Base-by-base conservation (phyloP, 1,140 invertebrate genomes). In the Micrasema longulum region DNA sequence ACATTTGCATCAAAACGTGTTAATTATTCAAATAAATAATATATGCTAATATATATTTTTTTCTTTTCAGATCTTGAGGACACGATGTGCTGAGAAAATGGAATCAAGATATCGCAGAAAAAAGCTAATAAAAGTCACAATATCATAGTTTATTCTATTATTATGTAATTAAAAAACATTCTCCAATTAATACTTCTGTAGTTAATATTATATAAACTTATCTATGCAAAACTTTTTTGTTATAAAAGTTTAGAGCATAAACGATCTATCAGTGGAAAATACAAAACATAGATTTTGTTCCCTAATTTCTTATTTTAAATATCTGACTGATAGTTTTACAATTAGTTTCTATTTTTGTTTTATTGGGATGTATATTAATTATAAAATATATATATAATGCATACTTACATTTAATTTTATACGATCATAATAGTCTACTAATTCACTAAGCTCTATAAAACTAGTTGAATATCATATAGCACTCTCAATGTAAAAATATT, bases 221-320 rank as follows among this genome's bases (percentile, higher is more conserved):
- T 22, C 10, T 64, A 64, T 64, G 62, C 62, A 64, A 7, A 9
- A 64, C 62, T 64, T 64, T 64, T 47, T 47, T 55, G 11, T 31
- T 6, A 31, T 14, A 23, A 64, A 64, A 64, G 62, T 64, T 47
- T 64, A 64, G 45, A 64, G 62, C 62, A 64, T 64, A 26, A 64
- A 64, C 62, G 62, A 64, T 20, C 18, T 48, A 18, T 20, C 20
- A 20, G 16, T 48, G 2, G n/a, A 18, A 48, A 48, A 48, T 18
- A 31, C 26, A 31, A 31, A 31, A 4, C 2, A 7, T 31, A n/a
- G 16, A 14, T 47, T 47, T 31, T 55, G 12, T 55, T 31, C 26
- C 11, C 5, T 41, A n/a, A n/a, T 20, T 41, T 36, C 55, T 60
- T 55, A 60, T 43, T 60, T 60, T 60, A 41, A 41, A 20, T 60